A percentile compares a stretch with the other conserved stretches of the same genome.
These are phyloP conservation scores for Scaptomyza pallida DNA, from an alignment of 1,140 invertebrate species.

Conservation along the genomic window DNA sequence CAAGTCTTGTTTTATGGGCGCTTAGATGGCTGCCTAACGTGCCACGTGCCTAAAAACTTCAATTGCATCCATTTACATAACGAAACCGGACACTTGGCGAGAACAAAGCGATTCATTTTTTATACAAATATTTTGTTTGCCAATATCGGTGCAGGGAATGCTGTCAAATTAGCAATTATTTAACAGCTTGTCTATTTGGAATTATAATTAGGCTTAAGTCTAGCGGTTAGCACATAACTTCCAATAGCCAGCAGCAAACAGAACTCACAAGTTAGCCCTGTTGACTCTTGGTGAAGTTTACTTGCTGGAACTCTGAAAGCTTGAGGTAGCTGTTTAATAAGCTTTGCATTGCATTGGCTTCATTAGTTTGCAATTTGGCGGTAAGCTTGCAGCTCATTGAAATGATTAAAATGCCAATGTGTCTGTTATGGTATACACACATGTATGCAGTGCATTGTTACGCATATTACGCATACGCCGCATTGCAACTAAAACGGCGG, in stretches of 20 bases:
- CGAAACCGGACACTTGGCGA: not conserved
- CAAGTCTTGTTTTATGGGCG: constrained; percentile 33
- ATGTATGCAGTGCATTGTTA: constrained; percentile 14
- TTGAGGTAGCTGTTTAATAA: not conserved
- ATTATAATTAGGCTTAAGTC: constrained; percentile 6
- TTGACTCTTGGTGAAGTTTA: not conserved
- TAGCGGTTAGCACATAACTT: not conserved
- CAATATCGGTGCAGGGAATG: not conserved
- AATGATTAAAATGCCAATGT: constrained; percentile 31
- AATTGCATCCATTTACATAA: constrained; percentile 24
- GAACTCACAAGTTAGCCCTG: not conserved
- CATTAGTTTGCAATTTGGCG: constrained; percentile 4
- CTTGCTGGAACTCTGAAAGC: too few species aligned
- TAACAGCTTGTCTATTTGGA: not conserved
- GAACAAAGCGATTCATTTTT: constrained; percentile 6
- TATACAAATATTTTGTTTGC: constrained; percentile 30
- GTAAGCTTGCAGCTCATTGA: constrained; percentile 11
- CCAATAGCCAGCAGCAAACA: not conserved
- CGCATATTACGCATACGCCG: constrained; percentile 57
- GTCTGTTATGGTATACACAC: constrained; percentile 10
- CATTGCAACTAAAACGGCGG: constrained; percentile 21
- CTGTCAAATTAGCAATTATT: constrained; percentile 14
- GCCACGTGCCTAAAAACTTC: constrained; percentile 27
- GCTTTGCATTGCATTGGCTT: constrained; percentile 1
- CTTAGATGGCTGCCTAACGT: constrained; percentile 28